Percentiles rank a stretch among this genome's conserved stretches.
phyloP scores from a whole-genome alignment of 2,113 vertebrate genomes.

The Phrynosoma platyrhinos region DNA sequence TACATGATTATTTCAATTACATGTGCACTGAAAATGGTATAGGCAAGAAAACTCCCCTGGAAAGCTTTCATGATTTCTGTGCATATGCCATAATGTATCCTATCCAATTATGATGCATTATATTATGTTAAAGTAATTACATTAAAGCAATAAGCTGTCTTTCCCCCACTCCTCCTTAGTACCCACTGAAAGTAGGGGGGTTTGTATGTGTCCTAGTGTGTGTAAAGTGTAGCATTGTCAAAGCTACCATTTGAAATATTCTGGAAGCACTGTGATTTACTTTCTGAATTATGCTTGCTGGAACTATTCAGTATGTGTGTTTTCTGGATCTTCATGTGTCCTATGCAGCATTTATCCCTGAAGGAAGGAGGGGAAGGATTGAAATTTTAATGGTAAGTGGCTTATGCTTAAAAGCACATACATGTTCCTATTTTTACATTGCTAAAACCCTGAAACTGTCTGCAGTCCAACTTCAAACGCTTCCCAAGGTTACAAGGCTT shows the following conservation, averaged over 20 bases:
- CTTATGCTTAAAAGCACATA: constrained; percentile 7
- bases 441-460: background rate
- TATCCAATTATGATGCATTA: background rate
- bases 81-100: background rate
- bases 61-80: background rate
- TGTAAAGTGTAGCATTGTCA: background rate
- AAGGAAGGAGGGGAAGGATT: background rate
- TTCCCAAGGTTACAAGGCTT: constrained; percentile 50
- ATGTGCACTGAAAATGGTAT: background rate
- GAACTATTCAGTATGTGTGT: background rate
- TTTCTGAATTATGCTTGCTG: background rate
- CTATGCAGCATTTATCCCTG: background rate
- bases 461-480: background rate
- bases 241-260: background rate
- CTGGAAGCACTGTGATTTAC: background rate
- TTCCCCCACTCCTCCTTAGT: background rate
- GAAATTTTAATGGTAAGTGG: constrained; percentile 25
- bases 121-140: background rate
- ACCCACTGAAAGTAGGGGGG: background rate
- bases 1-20: background rate
- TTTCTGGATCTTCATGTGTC: background rate
- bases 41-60: accelerated
- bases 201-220: background rate
- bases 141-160: background rate
- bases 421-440: constrained; percentile 5